These are phyloP conservation scores for Alsophila aescularia DNA, from an alignment of 2,888 invertebrate species.

Conservation along the genomic window DNA sequence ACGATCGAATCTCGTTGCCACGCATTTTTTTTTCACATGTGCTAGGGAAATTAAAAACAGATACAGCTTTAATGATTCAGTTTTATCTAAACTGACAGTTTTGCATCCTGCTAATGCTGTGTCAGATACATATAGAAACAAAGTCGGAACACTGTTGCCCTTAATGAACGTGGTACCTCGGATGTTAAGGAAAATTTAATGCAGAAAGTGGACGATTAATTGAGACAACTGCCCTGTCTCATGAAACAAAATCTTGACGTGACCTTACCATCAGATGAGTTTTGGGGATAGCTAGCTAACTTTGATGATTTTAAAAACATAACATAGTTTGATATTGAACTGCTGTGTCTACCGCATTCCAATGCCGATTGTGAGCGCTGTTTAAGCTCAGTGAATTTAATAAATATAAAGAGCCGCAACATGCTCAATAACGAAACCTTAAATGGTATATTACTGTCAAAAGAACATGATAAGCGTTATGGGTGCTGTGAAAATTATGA, in stretches of 20 bases:
- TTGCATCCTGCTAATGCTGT: not conserved
- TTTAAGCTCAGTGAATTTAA: not conserved
- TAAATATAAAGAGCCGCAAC: not conserved
- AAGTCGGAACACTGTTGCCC: not conserved
- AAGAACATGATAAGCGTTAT: too few species aligned
- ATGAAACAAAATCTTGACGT: not conserved
- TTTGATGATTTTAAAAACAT: constrained; percentile 1
- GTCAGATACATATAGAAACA: not conserved
- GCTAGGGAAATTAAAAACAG: constrained; percentile 2
- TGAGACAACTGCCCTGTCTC: not conserved
- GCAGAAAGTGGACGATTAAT: too few species aligned
- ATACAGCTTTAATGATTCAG: constrained; percentile 1
- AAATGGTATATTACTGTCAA: not conserved
- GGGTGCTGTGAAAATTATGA: too few species aligned
- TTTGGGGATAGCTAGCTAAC: not conserved
- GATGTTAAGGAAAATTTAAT: not conserved
- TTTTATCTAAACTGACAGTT: not conserved
- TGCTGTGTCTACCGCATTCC: not conserved
- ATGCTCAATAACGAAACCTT: not conserved
- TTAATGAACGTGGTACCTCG: constrained; percentile 3
- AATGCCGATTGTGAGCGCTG: too few species aligned
- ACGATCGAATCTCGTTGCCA: not conserved
- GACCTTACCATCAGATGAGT: not conserved
- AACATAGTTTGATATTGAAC: not conserved
- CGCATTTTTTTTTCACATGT: not conserved